phyloP scores from a whole-genome alignment of 1,140 invertebrate species.

The Bombus sibiricus region DNA sequence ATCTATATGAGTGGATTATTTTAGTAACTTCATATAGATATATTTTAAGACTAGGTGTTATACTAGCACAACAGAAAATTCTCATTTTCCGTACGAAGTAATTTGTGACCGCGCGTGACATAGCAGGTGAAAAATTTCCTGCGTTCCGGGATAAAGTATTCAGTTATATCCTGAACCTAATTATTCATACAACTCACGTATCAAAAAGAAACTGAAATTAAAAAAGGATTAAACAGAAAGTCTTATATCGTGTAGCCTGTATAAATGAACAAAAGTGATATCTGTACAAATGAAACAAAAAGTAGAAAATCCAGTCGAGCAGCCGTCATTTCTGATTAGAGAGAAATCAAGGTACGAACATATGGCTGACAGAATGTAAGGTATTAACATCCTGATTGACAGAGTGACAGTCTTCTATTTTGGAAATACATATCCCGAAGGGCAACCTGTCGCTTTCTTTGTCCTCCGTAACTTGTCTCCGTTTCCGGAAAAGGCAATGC shows the following conservation, averaged over 20 bases:
- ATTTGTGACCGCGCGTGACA: background rate
- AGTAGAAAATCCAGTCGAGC: background rate
- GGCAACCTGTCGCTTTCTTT: conserved; percentile 11
- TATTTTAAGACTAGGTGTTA: background rate
- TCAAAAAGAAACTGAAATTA: no score
- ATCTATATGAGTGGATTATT: background rate
- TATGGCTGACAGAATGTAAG: background rate
- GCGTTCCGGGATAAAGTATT: background rate
- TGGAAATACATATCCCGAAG: background rate
- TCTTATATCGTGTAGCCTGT: no score
- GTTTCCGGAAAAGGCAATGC: conserved; percentile 52
- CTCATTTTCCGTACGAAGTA: background rate
- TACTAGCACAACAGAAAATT: background rate
- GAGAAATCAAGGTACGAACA: background rate
- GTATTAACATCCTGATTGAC: conserved; percentile 9
- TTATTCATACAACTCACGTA: no score
- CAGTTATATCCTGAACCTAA: no score
- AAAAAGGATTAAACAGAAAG: no score
- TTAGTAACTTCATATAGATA: background rate
- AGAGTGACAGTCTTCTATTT: background rate
- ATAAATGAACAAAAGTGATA: no score
- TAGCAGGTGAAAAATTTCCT: background rate
- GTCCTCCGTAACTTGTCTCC: background rate
- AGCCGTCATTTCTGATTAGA: no score
- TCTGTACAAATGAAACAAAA: background rate